Percentiles rank a stretch among this genome's conserved stretches.
Conservation (phyloP, 2,797 vertebrate species). For the Sebastes steindachneri region DNA sequence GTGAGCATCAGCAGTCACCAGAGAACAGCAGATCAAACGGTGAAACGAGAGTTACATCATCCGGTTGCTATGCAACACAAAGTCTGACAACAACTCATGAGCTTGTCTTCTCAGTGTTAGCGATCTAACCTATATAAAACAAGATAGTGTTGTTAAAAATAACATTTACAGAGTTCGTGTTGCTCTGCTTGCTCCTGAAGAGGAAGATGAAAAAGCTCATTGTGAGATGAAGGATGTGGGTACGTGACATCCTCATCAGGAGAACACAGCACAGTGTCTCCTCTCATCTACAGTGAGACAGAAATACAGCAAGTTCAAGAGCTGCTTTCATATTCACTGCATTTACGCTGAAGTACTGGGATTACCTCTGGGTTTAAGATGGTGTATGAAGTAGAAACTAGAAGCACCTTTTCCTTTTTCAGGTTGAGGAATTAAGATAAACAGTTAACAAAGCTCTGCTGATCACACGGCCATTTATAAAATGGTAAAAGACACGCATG, state of each 20-base stretch:
- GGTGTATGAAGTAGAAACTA: not conserved
- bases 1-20: conserved; percentile 26
- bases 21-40: conserved; percentile 45
- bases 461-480: rapidly evolving
- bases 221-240: not conserved
- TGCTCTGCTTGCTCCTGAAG: not conserved
- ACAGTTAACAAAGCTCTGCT: not conserved
- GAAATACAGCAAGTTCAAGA: not conserved
- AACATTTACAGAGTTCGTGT: conserved; percentile 1
- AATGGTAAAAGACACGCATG: no score
- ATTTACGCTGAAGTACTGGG: not conserved
- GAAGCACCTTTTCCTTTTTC: not conserved
- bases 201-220: conserved; percentile 17
- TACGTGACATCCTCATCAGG: not conserved
- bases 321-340: not conserved
- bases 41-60: conserved; percentile 32
- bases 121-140: conserved; percentile 10
- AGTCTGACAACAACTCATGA: conserved; percentile 39
- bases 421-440: not conserved
- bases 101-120: conserved; percentile 1
- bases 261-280: not conserved
- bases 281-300: not conserved
- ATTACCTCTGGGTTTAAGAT: no score
- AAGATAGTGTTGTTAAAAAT: conserved; percentile 12
- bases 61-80: conserved; percentile 59